These are phyloP conservation scores for Smutsia gigantea DNA, from an alignment of 2,797 vertebrate species.

Conservation along the genomic window DNA sequence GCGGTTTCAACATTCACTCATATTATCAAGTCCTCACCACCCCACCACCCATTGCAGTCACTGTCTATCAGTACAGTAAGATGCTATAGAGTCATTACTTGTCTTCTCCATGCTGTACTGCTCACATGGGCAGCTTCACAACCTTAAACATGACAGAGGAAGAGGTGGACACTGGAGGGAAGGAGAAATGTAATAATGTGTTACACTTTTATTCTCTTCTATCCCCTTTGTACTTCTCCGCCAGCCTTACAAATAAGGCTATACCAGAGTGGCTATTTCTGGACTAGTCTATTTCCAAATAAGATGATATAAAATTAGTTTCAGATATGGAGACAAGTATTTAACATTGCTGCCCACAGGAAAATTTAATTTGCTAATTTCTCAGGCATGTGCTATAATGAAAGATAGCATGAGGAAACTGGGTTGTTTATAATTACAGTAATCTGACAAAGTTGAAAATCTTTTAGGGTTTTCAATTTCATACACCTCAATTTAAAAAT, in stretches of 20 bases:
- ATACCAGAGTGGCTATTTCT: neutral
- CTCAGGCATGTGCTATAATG: neutral
- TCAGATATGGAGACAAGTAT: slow-evolving; percentile 30
- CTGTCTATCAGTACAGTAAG: too few species aligned
- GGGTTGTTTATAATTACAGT: slow-evolving; percentile 52
- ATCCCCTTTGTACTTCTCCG: neutral
- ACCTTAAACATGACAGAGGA: neutral
- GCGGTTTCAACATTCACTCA: too few species aligned
- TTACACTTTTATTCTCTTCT: neutral
- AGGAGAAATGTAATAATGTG: neutral
- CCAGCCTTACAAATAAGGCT: slow-evolving; percentile 15
- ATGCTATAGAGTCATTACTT: too few species aligned
- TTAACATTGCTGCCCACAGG: slow-evolving; percentile 5
- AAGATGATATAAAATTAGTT: slow-evolving; percentile 46
- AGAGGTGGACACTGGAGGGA: neutral
- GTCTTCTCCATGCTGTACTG: too few species aligned
- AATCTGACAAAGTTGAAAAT: slow-evolving; percentile 24
- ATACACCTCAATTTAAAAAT: slow-evolving; percentile 52
- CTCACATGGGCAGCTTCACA: neutral
- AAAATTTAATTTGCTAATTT: slow-evolving; percentile 62
- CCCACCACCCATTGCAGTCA: too few species aligned
- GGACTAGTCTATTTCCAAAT: slow-evolving; percentile 41
- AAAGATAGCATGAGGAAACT: slow-evolving; percentile 43
- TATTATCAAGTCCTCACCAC: too few species aligned
- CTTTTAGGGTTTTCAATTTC: slow-evolving; percentile 33